Evolutionary conservation across 2,888 invertebrate genomes (phyloP).

Genomic region (Parnassius apollo): DNA sequence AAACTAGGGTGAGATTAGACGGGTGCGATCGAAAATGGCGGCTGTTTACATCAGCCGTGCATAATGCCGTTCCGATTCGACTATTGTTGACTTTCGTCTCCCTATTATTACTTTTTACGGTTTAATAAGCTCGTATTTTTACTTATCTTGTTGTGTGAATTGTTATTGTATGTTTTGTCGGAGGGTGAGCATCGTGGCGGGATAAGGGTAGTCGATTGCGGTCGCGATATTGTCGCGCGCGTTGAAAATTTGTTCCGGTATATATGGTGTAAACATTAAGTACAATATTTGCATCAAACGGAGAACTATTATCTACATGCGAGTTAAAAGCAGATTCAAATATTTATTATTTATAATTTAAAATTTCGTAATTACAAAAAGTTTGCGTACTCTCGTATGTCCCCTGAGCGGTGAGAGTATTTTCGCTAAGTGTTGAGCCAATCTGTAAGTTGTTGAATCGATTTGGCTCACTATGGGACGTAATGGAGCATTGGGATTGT

Average conservation of each 20-base stretch:
- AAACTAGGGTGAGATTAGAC: conserved; percentile 31
- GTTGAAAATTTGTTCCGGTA: conserved; percentile 22
- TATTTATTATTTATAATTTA: too few relatives aligned
- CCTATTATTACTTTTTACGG: conserved; percentile 80
- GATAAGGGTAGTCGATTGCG: conserved; percentile 42
- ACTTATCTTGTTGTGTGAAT: conserved; percentile 76
- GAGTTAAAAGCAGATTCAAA: too few relatives aligned
- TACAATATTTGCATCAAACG: too few relatives aligned
- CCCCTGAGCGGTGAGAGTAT: too few relatives aligned
- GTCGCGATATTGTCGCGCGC: conserved; percentile 30
- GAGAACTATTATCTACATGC: too few relatives aligned
- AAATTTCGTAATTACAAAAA: too few relatives aligned
- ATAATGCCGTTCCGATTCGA: conserved; percentile 59
- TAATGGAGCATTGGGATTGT: too few relatives aligned
- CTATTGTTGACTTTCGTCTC: conserved; percentile 75
- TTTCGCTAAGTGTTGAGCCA: too few relatives aligned
- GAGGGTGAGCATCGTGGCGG: conserved; percentile 30
- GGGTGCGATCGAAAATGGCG: conserved; percentile 46
- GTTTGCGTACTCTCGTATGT: too few relatives aligned
- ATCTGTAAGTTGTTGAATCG: too few relatives aligned
- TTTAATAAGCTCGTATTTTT: conserved; percentile 79
- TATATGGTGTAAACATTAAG: neutral
- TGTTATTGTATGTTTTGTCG: conserved; percentile 66
- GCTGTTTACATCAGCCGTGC: conserved; percentile 52
- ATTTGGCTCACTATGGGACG: too few relatives aligned